Evolutionary conservation across 2,888 invertebrate genomes (phyloP), one percentile per base, ranked within the genome.

Genomic region (Orthosia cruda): DNA sequence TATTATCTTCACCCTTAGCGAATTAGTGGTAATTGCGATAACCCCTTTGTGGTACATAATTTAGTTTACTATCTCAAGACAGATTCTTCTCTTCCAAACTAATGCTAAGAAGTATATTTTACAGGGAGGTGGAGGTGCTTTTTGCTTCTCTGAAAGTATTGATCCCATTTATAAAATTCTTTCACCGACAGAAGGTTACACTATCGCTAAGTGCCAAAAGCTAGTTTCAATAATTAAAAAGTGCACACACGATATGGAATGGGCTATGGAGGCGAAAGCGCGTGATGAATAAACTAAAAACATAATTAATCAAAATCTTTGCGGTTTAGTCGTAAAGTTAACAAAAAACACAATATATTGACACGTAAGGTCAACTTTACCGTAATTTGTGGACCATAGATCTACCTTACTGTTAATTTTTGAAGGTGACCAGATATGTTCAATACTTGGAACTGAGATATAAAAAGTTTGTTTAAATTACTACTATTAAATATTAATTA

Each of bases 321-420:
- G 47, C 12, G 32, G 64, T 68, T 71, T 80, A 50, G 32, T 74
- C 49, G 16, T 26, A 52, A 49, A 69, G 2, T 9, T 45, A 64
- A 49, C 52, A 72, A 82, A 76, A 77, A 81, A 0, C 59, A 52
- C 23, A 59, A 11, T 18, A 40, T 65, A 77, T 2, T 72, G 78
- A 77, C 71, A 15, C n/a, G 4, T 64, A 66, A 77, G 72, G 78
- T 77, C 62, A 50, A 40, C 13, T 15, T 9, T 55, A 12, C 16
- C 40, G n/a, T 71, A 50, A 64, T 68, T 16, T 71, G 18, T 45
- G n/a, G 49, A 18, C 26, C 59, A 66, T 49, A 54, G 40, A 76
- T 70, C 62, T 80, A 63, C 40, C 4, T 55, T 9, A 66, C 9
- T 40, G 40, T 66, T 66, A 69, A 62, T 20, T 69, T 64, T 15